Evolutionary conservation across 2,888 invertebrate species (phyloP), one percentile per base, ranked within the genome.

Genomic region (Salpingus planirostris): DNA sequence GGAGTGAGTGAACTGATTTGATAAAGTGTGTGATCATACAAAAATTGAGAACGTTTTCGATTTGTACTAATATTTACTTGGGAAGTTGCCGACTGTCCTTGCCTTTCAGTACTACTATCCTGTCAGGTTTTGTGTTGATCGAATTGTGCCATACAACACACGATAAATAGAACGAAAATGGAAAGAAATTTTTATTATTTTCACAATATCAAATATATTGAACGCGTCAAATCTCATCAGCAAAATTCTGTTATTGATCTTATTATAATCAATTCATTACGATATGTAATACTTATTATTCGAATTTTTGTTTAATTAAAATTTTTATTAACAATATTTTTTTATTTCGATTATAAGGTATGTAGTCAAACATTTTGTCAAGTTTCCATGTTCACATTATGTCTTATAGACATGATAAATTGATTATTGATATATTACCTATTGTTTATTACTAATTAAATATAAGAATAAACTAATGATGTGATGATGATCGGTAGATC

Each of bases 401-500:
- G 60, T 61, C 61, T 60, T 53, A 56, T 56, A 58, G 62, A 63
- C 61, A 61, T 61, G 54, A 59, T 54, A 49, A 50, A 52, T 36
- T 47, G 43, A 41, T 57, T 58, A 62, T 60, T 62, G 61, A 63
- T 62, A 64, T 63, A 64, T 61, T 63, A 54, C 54, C 38, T 56
- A 62, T 64, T 64, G 60, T 62, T 64, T 64, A 62, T 62, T 61
- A 60, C 63, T 64, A 61, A 63, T 63, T 63, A 60, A 59, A 55
- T 59, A 61, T 62, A 62, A 61, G 59, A 60, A 62, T 63, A 62
- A 65, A 65, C 64, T 76, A 75, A 76, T 75, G 74, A 76, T 76
- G 76, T 76, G 76, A 76, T 76, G 64, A 75, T 73, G 76, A 74
- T 76, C 75, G 69, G 69, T 72, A 57, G 76, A 76, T 76, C 76